phyloP scores from a whole-genome alignment of 2,113 vertebrate genomes.

The Myocastor coypus region DNA sequence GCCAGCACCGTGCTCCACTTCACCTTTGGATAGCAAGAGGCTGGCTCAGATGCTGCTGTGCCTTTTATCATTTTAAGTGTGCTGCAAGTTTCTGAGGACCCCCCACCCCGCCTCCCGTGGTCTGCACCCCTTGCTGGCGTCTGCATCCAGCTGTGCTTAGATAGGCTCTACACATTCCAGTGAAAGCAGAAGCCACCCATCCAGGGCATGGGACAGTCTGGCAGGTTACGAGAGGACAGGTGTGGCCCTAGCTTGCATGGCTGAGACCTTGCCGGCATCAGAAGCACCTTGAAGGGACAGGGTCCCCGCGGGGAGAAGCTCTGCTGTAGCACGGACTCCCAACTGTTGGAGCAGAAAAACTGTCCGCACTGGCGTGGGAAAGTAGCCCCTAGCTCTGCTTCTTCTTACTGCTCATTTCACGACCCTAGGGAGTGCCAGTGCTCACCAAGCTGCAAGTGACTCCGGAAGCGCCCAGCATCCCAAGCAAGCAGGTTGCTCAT shows the following conservation, averaged over 20 bases:
- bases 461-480: background rate
- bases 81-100: conserved; percentile 11
- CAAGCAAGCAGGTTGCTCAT: background rate
- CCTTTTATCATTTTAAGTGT: conserved; percentile 50
- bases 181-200: background rate
- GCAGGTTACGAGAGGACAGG: rapidly evolving
- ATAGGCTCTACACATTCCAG: background rate
- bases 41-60: background rate
- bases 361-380: background rate
- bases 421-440: background rate
- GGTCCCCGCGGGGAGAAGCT: too few species aligned
- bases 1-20: conserved; percentile 70
- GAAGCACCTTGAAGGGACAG: background rate
- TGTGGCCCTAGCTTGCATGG: too few species aligned
- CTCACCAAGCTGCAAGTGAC: background rate
- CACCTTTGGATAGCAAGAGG: conserved; percentile 45
- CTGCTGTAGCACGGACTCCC: too few species aligned
- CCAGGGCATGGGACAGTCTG: rapidly evolving
- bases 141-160: background rate
- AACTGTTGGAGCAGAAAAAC: background rate
- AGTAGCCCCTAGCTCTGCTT: background rate
- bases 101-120: too few species aligned
- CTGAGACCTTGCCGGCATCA: background rate
- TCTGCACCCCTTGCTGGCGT: conserved; percentile 7
- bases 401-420: background rate